Evolutionary conservation across 2,113 vertebrate species (phyloP).

Genomic region (Daboia siamensis): DNA sequence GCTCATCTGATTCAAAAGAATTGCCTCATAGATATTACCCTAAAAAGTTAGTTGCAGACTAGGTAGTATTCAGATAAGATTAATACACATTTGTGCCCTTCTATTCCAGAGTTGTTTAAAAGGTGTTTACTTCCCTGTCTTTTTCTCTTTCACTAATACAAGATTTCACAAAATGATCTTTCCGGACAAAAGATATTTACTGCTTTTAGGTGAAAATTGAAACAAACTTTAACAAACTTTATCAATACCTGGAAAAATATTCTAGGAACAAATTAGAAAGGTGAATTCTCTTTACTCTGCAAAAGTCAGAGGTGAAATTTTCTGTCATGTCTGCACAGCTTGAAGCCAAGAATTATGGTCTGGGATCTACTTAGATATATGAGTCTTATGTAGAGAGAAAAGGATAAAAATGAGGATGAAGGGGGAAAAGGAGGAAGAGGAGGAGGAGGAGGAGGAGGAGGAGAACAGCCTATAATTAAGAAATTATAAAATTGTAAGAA

Average conservation of each 20-base stretch:
- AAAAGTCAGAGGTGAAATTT: neutral
- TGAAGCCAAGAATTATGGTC: neutral
- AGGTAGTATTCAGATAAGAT: neutral
- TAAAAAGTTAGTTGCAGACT: neutral
- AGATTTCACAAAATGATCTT: neutral
- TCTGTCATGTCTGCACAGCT: neutral
- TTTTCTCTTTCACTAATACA: neutral
- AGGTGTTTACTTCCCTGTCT: neutral
- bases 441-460: too few relatives aligned
- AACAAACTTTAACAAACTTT: neutral
- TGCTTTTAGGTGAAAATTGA: neutral
- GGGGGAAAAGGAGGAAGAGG: too few relatives aligned
- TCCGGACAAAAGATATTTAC: neutral
- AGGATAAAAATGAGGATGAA: neutral
- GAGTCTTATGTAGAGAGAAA: neutral
- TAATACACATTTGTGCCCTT: neutral
- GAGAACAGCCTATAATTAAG: neutral
- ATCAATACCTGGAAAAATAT: neutral
- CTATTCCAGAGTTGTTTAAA: neutral
- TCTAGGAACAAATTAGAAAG: neutral
- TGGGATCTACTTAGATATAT: too few relatives aligned
- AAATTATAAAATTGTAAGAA: neutral
- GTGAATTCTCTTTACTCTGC: neutral
- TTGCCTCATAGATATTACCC: too few relatives aligned
- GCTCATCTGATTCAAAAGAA: neutral